These are phyloP conservation scores for Eumacrocentrus americanus DNA, from an alignment of 2,888 invertebrate species.

Conservation along the genomic window DNA sequence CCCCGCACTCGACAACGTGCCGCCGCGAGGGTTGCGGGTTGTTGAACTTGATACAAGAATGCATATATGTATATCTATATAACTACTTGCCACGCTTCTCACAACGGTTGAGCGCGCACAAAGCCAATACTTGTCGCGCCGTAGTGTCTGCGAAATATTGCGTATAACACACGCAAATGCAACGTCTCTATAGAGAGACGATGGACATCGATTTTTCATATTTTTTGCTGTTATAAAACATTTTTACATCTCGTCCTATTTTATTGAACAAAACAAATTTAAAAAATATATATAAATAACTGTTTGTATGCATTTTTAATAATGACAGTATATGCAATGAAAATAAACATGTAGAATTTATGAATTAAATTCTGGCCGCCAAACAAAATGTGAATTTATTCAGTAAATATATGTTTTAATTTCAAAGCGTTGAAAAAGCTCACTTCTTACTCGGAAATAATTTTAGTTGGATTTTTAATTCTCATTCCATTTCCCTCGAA, in stretches of 20 bases:
- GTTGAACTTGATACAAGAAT: conserved; percentile 32
- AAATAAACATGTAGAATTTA: too few species aligned
- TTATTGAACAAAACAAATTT: too few species aligned
- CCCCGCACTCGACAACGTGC: not conserved
- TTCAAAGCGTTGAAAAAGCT: too few species aligned
- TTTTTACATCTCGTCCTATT: too few species aligned
- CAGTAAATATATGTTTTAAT: too few species aligned
- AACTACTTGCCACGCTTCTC: not conserved
- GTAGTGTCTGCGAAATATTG: not conserved
- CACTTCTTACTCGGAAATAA: too few species aligned
- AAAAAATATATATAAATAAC: too few species aligned
- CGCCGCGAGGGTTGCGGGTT: conserved; percentile 26
- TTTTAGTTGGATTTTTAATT: not conserved
- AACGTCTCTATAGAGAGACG: conserved; percentile 6
- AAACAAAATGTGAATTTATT: too few species aligned
- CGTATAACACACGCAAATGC: not conserved
- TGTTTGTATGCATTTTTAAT: too few species aligned
- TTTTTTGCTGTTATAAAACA: too few species aligned
- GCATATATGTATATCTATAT: conserved; percentile 1
- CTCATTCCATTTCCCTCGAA: not conserved
- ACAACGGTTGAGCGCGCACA: not conserved
- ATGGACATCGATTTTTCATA: not conserved
- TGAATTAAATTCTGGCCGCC: too few species aligned
- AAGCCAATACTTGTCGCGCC: conserved; percentile 7
- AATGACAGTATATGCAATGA: too few species aligned